Evolutionary conservation across 2,888 invertebrate species (phyloP).

Genomic region (Maniola hyperantus): DNA sequence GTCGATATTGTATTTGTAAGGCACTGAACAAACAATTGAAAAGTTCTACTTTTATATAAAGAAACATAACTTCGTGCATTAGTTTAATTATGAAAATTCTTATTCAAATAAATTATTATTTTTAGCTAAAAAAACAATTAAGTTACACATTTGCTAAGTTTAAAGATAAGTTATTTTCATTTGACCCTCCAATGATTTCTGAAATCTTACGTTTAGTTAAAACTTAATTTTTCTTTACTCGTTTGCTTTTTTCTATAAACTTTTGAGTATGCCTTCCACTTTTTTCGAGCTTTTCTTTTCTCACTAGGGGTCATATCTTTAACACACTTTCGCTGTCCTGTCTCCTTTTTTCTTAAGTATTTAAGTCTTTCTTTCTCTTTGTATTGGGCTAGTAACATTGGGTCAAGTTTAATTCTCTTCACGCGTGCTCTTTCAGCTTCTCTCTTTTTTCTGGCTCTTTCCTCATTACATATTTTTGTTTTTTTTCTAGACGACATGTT

Average conservation of each 20-base stretch:
- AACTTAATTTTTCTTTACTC: background rate
- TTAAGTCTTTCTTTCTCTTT: background rate
- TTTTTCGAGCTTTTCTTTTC: background rate
- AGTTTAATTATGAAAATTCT: no score
- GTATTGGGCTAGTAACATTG: background rate
- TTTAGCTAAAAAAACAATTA: no score
- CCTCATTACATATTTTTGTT: background rate
- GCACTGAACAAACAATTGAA: no score
- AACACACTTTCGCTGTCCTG: background rate
- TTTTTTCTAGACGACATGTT: background rate
- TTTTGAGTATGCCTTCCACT: background rate
- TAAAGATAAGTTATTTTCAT: no score
- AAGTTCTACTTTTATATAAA: no score
- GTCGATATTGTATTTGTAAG: no score
- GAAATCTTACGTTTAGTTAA: background rate
- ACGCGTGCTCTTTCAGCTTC: background rate
- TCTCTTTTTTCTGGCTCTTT: background rate
- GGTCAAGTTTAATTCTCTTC: background rate
- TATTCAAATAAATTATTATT: no score
- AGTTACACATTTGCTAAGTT: no score
- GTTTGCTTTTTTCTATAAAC: background rate
- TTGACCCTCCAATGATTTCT: background rate
- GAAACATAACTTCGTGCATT: no score
- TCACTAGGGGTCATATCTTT: background rate
- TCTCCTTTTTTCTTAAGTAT: background rate